Conservation (phyloP, 2,888 invertebrate genomes). For the Lycophotia porphyrea region DNA sequence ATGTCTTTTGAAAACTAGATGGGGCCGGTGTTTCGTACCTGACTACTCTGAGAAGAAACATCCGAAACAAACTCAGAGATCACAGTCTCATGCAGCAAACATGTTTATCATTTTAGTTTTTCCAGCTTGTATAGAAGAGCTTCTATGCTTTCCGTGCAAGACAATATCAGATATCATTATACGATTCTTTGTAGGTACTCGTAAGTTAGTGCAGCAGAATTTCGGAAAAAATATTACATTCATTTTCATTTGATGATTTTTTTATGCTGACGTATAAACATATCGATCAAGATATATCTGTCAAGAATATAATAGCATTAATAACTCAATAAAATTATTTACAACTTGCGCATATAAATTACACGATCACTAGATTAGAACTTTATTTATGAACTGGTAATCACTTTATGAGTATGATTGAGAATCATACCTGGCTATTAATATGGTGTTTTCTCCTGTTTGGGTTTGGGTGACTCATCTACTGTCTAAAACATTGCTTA, state of each 20-base stretch:
- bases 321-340: not conserved
- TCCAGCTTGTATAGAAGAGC: not conserved
- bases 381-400: slow-evolving; percentile 26
- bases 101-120: not conserved
- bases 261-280: not conserved
- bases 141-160: not conserved
- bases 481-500: not conserved
- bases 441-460: not conserved
- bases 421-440: not conserved
- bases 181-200: not conserved
- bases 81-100: not conserved
- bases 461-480: not conserved
- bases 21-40: too few relatives aligned
- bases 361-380: slow-evolving; percentile 2
- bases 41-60: too few relatives aligned
- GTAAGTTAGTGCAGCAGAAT: not conserved
- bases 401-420: slow-evolving; percentile 3
- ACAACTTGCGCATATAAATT: slow-evolving; percentile 23
- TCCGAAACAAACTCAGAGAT: too few relatives aligned
- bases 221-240: not conserved
- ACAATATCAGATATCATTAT: not conserved
- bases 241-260: not conserved
- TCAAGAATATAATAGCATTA: too few relatives aligned
- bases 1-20: too few relatives aligned
- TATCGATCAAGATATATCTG: too few relatives aligned